Conservation (phyloP, 2,888 invertebrate genomes). For the Cremastinae sp. region DNA sequence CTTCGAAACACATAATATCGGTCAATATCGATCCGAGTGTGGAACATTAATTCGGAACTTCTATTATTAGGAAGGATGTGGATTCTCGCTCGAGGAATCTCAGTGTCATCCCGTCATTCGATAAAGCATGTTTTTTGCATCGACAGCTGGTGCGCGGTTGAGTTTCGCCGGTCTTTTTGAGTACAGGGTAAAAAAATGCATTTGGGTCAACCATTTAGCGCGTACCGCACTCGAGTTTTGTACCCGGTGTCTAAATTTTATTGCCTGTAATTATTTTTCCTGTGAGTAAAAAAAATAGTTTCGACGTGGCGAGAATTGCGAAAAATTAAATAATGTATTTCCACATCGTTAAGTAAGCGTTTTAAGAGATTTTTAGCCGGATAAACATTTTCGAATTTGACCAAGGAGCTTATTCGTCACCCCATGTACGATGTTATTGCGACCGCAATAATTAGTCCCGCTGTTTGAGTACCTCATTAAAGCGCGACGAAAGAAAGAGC, state of each 20-base stretch:
- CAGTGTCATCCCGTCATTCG: too few relatives aligned
- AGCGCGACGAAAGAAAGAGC: constrained; percentile 43
- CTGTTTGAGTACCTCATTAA: constrained; percentile 73
- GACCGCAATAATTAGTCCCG: constrained; percentile 71
- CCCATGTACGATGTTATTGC: constrained; percentile 31
- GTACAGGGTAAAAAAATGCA: constrained; percentile 25
- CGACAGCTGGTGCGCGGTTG: not conserved
- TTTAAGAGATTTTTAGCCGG: not conserved
- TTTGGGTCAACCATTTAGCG: constrained; percentile 43
- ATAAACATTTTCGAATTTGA: not conserved
- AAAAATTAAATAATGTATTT: not conserved
- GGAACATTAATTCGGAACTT: not conserved
- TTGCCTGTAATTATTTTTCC: not conserved
- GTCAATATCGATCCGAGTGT: not conserved
- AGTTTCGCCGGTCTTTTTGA: too few relatives aligned
- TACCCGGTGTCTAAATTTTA: constrained; percentile 17
- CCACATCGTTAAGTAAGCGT: not conserved
- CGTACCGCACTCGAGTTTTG: constrained; percentile 15
- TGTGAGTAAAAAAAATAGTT: not conserved
- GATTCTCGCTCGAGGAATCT: too few relatives aligned
- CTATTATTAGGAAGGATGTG: not conserved
- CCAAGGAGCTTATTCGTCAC: constrained; percentile 15
- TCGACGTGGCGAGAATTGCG: not conserved
- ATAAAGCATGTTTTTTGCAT: too few relatives aligned
- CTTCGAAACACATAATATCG: too few relatives aligned